Evolutionary conservation across 2,113 vertebrate genomes (phyloP), one percentile per base, ranked within the genome.

Genomic region (Podarcis cretensis): DNA sequence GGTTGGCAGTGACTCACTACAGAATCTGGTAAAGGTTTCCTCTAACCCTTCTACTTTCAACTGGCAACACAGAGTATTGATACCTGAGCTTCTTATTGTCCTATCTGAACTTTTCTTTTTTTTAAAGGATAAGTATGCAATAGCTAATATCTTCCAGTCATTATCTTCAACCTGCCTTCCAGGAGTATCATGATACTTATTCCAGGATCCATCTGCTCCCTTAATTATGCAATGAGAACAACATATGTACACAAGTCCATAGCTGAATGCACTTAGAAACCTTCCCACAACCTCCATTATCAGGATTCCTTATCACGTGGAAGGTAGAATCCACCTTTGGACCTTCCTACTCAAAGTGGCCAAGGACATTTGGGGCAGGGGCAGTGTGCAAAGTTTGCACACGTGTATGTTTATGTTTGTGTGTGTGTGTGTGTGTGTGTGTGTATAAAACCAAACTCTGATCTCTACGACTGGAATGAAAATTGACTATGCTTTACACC

Each of bases 401-500:
- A 8, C 0, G 21, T 80, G 37, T 37, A 37, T 37, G 37, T 37
- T 37, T 37, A 30, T 21, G 6, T 80, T n/a, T n/a, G n/a, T n/a
- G n/a, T n/a, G n/a, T n/a, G n/a, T n/a, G 21, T 48, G 48, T 48
- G 21, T 48, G 48, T 48, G 48, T 10, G 43, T 48, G 48, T 48
- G 48, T 54, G 48, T 54, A 2, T 32, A 63, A 89, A 20, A 90
- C 81, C 6, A 76, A 30, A 83, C 54, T 0, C 78, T 80, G 48
- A 80, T 8, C 25, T 84, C 0, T 0, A 30, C 89, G 90, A 89
- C 84, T 2, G 0, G 86, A 87, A 91, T 90, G 30, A 90, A 90
- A 93, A 87, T 57, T 3, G 66, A 59, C 90, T 93, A 91, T 81
- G 89, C 1, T 86, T 87, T 37, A 40, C 75, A 89, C 84, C 92